A percentile compares a stretch with the other conserved stretches of the same genome.
Evolutionary conservation across 2,888 invertebrate genomes (phyloP).

Genomic region (Hydropsyche betteni): DNA sequence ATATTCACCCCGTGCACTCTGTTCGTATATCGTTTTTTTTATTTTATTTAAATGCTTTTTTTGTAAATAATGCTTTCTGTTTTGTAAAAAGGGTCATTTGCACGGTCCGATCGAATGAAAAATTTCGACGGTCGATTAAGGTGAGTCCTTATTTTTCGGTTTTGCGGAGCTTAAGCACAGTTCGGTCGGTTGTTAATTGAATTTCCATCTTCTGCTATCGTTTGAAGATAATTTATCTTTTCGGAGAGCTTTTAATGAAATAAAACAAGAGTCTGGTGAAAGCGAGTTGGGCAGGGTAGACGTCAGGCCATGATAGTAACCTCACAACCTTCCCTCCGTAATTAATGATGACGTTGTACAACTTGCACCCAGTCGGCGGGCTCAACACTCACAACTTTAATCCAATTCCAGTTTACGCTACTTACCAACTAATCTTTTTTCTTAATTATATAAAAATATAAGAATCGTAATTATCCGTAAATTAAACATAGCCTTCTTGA

Average conservation of each 20-base stretch:
- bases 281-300: constrained; percentile 26
- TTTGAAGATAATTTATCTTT: constrained; percentile 32
- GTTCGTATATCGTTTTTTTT: not conserved
- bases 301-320: constrained; percentile 30
- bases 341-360: constrained; percentile 33
- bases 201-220: constrained; percentile 32
- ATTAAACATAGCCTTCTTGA: too few relatives aligned
- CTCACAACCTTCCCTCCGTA: constrained; percentile 29
- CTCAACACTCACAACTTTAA: constrained; percentile 24
- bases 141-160: constrained; percentile 21
- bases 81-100: too few relatives aligned
- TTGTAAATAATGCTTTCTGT: too few relatives aligned
- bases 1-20: constrained; percentile 36
- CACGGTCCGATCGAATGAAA: too few relatives aligned
- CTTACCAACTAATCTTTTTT: too few relatives aligned
- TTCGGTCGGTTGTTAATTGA: constrained; percentile 31
- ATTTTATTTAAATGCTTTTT: constrained; percentile 13
- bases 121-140: not conserved
- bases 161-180: constrained; percentile 17
- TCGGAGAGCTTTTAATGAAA: constrained; percentile 33
- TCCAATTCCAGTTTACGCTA: constrained; percentile 8
- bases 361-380: constrained; percentile 20
- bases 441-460: too few relatives aligned
- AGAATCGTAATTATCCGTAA: too few relatives aligned
- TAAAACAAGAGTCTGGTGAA: constrained; percentile 31